phyloP scores from a whole-genome alignment of 2,888 invertebrate species.

The Pogonocherus hispidulus region DNA sequence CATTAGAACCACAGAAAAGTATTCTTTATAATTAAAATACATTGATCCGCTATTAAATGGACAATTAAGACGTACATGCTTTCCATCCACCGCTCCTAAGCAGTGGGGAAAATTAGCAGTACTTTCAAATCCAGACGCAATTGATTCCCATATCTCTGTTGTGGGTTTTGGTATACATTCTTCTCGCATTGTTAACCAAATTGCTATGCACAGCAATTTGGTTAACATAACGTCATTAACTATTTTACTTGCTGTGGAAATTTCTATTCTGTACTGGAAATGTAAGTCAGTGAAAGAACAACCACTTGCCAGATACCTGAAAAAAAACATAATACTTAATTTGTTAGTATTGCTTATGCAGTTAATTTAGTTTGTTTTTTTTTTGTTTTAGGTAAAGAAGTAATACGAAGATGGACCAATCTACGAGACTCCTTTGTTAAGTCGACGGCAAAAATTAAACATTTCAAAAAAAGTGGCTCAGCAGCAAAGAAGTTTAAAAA shows the following conservation, averaged over 20 bases:
- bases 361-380: not conserved
- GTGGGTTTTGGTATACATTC: slow-evolving; percentile 1
- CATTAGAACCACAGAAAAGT: not conserved
- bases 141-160: not conserved
- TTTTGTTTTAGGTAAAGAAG: slow-evolving; percentile 33
- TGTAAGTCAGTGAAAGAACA: slow-evolving; percentile 33
- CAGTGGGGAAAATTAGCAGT: not conserved
- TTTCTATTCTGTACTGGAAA: slow-evolving; percentile 22
- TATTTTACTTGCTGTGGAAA: not conserved
- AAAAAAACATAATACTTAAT: slow-evolving; percentile 27
- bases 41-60: not conserved
- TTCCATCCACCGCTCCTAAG: not conserved
- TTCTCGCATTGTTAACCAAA: not conserved
- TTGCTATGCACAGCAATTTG: not conserved
- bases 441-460: not conserved
- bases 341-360: not conserved
- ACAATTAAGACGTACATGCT: not conserved
- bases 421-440: slow-evolving; percentile 22
- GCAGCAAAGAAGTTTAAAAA: slow-evolving; percentile 25
- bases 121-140: not conserved
- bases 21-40: not conserved
- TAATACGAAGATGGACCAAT: slow-evolving; percentile 32
- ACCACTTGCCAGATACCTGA: slow-evolving; percentile 35
- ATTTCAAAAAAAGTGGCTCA: slow-evolving; percentile 34
- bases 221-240: not conserved